Evolutionary conservation across 2,797 vertebrate genomes (phyloP), one percentile per base, ranked within the genome.

Genomic region (Manis pentadactyla): DNA sequence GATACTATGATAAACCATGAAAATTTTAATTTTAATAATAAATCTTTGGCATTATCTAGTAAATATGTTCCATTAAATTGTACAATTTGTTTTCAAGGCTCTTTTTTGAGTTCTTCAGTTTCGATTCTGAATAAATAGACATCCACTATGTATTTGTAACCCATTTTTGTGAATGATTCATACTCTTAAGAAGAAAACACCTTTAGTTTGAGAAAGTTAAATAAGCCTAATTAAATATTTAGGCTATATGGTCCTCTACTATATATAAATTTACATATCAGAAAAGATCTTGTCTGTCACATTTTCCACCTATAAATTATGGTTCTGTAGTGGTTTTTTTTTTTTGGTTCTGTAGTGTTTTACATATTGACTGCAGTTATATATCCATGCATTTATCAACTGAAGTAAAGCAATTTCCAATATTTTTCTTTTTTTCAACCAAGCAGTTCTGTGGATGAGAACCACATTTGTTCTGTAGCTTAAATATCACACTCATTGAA

Each of bases 21-120:
- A 31, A 49, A 93, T 86, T 85, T 79, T 88, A 87, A 59, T 63
- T 64, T 77, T 82, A 61, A 29, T 88, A 81, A 73, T 61, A 87
- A 74, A 73, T 61, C 39, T 29, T 90, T 90, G 71, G 61, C 39
- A 81, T 75, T 79, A 77, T 18, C 27, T 61, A 55, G 51, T 64
- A 85, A 89, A 37, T 75, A 5, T 63, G 85, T 85, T 53, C 49
- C 19, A 87, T 18, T 73, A 92, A 85, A 46, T 57, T 94, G 12
- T 74, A 69, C 19, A 68, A 95, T 78, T 25, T 66, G 19, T 68
- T 90, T 64, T 79, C 66, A 89, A 89, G 37, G 14, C 31, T 88
- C 29, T 37, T 73, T 86, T 34, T 29, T n/a, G 57, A 92, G 39
- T 12, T 79, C 7, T n/a, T 85, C 57, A 85, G 39, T 85, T 90